Percentiles rank a stretch among this genome's conserved stretches.
These are phyloP conservation scores for Gortyna flavago DNA, from an alignment of 2,888 invertebrate species.

Conservation along the genomic window DNA sequence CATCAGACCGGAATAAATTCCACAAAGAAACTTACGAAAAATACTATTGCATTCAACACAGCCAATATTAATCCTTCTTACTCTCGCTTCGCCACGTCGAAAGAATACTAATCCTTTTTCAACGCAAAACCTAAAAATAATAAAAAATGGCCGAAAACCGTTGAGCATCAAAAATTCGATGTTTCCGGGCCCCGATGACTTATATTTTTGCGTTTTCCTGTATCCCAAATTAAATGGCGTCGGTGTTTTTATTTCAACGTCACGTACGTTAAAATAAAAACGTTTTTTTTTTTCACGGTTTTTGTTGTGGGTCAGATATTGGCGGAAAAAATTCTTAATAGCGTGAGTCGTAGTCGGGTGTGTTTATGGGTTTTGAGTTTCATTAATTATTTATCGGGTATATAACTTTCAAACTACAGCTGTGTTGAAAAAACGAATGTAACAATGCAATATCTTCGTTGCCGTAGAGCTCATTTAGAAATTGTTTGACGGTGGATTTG, in stretches of 20 bases:
- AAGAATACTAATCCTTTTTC: constrained; percentile 38
- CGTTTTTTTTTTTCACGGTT: too few species aligned
- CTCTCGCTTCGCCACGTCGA: constrained; percentile 6
- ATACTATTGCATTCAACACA: neutral
- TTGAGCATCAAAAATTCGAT: constrained; percentile 50
- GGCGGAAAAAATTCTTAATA: neutral
- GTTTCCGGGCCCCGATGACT: constrained; percentile 47
- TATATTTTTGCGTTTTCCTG: constrained; percentile 48
- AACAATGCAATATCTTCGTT: neutral
- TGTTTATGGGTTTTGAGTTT: neutral
- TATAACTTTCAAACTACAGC: neutral
- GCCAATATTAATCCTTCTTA: neutral
- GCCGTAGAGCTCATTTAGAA: neutral
- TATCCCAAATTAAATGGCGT: constrained; percentile 53
- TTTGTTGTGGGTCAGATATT: constrained; percentile 9
- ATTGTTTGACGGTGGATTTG: too few species aligned
- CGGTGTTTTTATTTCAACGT: constrained; percentile 39
- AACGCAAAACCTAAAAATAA: constrained; percentile 20
- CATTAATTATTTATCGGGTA: neutral
- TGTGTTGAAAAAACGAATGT: neutral
- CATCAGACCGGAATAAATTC: too few species aligned
- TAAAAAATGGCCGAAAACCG: constrained; percentile 13
- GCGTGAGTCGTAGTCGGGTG: neutral
- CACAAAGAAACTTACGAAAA: too few species aligned
- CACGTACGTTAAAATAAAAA: too few species aligned